phyloP scores from a whole-genome alignment of 2,888 invertebrate species.

The Cistogaster globosa region DNA sequence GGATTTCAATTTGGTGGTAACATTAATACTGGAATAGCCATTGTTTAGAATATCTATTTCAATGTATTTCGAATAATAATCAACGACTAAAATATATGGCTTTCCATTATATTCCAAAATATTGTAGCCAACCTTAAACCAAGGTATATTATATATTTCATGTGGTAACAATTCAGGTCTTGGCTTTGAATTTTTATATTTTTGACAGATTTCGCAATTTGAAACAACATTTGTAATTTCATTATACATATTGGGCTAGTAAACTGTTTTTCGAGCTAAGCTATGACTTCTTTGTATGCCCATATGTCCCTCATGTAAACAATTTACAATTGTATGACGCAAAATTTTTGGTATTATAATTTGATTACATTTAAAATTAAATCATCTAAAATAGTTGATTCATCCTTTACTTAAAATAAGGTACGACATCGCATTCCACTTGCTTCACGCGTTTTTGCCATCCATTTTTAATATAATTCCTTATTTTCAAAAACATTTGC shows the following conservation, averaged over 20 bases:
- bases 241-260: slow-evolving; percentile 63
- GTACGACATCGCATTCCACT: slow-evolving; percentile 27
- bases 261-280: slow-evolving; percentile 54
- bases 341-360: slow-evolving; percentile 54
- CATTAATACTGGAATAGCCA: slow-evolving; percentile 31
- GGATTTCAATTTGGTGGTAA: slow-evolving; percentile 11
- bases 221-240: slow-evolving; percentile 62
- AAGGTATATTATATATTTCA: slow-evolving; percentile 46
- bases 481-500: slow-evolving; percentile 44
- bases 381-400: slow-evolving; percentile 37
- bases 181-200: slow-evolving; percentile 51
- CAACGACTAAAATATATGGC: slow-evolving; percentile 60
- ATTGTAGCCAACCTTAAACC: slow-evolving; percentile 57
- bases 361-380: slow-evolving; percentile 52
- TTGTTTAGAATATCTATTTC: slow-evolving; percentile 56
- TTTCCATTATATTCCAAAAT: slow-evolving; percentile 64
- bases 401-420: slow-evolving; percentile 52
- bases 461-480: slow-evolving; percentile 52
- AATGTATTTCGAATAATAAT: slow-evolving; percentile 71
- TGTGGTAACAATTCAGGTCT: slow-evolving; percentile 42
- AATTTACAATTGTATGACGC: slow-evolving; percentile 31
- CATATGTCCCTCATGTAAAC: slow-evolving; percentile 32
- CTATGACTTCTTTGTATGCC: slow-evolving; percentile 43
- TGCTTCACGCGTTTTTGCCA: slow-evolving; percentile 65
- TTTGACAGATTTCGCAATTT: slow-evolving; percentile 69